phyloP scores from a whole-genome alignment of 2,797 vertebrate species.

The Pempheris klunzingeri region DNA sequence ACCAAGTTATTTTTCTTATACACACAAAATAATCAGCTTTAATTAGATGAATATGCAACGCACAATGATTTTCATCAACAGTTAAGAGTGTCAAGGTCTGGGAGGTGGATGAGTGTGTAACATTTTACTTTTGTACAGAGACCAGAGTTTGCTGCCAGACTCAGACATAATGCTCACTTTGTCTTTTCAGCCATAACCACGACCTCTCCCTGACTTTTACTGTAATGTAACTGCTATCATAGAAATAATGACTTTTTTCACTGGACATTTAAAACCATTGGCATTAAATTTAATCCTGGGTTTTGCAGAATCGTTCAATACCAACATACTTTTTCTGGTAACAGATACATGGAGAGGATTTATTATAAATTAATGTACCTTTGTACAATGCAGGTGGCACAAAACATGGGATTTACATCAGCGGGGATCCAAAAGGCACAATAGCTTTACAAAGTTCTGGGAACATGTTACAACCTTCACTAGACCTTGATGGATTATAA shows the following conservation, averaged over 20 bases:
- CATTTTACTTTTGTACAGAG: no score
- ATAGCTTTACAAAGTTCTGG: background rate
- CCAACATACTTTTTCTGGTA: background rate
- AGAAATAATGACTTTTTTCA: background rate
- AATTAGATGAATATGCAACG: background rate
- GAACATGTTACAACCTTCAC: background rate
- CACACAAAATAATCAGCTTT: background rate
- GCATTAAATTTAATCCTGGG: background rate
- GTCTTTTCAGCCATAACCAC: background rate
- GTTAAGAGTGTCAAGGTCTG: background rate
- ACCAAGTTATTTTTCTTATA: background rate
- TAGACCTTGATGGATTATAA: background rate
- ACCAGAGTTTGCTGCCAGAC: background rate
- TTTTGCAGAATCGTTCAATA: background rate
- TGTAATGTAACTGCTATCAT: background rate
- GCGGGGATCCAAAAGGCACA: background rate
- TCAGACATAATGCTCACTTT: background rate
- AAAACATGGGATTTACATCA: background rate
- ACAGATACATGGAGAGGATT: background rate
- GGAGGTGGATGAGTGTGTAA: background rate
- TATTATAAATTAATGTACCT: background rate
- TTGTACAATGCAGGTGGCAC: background rate
- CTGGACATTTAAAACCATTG: background rate
- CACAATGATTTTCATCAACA: background rate
- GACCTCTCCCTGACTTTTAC: background rate